These are phyloP conservation scores for Prunella strophiata DNA, from an alignment of 2,797 vertebrate genomes.

Conservation along the genomic window DNA sequence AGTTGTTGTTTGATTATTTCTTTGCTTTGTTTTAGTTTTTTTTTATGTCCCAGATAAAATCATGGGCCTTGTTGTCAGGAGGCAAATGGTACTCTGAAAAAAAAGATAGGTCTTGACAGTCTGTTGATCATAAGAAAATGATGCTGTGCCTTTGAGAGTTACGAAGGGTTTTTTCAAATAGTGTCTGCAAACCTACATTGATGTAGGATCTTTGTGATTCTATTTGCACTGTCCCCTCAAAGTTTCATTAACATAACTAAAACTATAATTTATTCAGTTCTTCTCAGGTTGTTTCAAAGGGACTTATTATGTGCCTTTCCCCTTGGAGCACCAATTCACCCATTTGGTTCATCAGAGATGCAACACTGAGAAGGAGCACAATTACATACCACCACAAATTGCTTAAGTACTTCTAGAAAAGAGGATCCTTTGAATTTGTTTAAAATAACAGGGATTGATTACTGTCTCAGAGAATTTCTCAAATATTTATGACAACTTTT, in stretches of 20 bases:
- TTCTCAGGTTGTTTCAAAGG: constrained; percentile 16
- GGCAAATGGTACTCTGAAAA: background rate
- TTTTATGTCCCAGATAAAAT: background rate
- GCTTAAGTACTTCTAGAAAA: background rate
- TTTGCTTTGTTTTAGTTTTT: background rate
- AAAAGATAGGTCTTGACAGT: background rate
- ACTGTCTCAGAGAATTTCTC: background rate
- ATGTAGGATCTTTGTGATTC: background rate
- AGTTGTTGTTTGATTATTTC: background rate
- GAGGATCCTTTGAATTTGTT: background rate
- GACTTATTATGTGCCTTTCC: background rate
- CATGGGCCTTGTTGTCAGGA: background rate
- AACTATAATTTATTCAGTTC: constrained; percentile 35
- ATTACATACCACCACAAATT: background rate
- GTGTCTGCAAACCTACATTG: background rate
- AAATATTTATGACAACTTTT: background rate
- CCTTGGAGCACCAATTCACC: background rate
- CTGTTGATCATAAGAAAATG: background rate
- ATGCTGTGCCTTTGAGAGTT: background rate
- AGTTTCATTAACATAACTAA: constrained; percentile 29
- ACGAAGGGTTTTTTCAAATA: background rate
- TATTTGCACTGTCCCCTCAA: background rate
- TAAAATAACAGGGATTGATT: background rate
- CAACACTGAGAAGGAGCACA: background rate
- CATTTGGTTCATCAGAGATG: background rate